Conservation (phyloP, 1,140 invertebrate species). For the Trichonephila inaurata region DNA sequence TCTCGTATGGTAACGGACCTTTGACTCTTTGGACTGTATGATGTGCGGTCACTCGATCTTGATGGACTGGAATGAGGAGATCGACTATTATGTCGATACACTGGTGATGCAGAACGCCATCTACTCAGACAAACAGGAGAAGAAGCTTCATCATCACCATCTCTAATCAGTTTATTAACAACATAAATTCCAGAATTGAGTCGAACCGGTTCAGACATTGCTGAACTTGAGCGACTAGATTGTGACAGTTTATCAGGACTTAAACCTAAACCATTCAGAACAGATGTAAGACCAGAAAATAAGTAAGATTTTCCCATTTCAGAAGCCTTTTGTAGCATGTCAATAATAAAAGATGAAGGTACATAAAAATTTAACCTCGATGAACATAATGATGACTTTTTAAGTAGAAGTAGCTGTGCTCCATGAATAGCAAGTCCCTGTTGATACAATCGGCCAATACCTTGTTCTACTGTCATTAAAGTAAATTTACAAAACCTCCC, state of each 20-base stretch:
- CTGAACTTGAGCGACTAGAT: slow-evolving; percentile 75
- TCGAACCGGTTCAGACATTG: slow-evolving; percentile 76
- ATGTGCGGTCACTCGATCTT: slow-evolving; percentile 57
- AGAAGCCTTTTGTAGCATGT: slow-evolving; percentile 67
- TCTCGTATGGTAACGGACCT: slow-evolving; percentile 45
- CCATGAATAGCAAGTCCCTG: slow-evolving; percentile 69
- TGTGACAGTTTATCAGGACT: slow-evolving; percentile 74
- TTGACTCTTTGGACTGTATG: slow-evolving; percentile 68
- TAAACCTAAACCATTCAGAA: slow-evolving; percentile 65
- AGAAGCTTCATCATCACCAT: slow-evolving; percentile 66
- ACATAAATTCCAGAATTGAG: slow-evolving; percentile 75
- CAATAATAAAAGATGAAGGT: slow-evolving; percentile 69
- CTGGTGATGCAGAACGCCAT: slow-evolving; percentile 75
- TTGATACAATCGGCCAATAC: slow-evolving; percentile 68
- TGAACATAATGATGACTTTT: slow-evolving; percentile 62
- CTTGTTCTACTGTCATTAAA: slow-evolving; percentile 72
- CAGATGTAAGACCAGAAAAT: slow-evolving; percentile 69
- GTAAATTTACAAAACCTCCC: slow-evolving; percentile 69
- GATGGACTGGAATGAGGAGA: slow-evolving; percentile 72
- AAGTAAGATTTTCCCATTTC: slow-evolving; percentile 72
- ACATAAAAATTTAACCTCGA: slow-evolving; percentile 66
- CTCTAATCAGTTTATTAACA: slow-evolving; percentile 64
- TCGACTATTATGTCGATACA: slow-evolving; percentile 63
- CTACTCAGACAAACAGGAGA: slow-evolving; percentile 67
- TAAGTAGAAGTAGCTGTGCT: slow-evolving; percentile 69